Conservation (phyloP, 2,888 invertebrate species). For the Napeogenes sylphis region DNA sequence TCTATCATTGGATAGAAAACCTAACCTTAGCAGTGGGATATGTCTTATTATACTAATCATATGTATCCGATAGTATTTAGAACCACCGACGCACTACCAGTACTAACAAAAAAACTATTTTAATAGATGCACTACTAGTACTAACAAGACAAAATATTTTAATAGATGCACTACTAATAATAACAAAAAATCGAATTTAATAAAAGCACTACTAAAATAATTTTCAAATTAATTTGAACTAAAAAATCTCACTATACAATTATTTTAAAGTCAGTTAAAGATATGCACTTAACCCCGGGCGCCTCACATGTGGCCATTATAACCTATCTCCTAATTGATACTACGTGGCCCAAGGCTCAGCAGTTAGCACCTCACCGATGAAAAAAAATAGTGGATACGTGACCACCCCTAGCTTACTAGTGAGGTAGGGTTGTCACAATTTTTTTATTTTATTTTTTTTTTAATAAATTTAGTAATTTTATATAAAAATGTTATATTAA, state of each 20-base stretch:
- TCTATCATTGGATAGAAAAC: too few species aligned
- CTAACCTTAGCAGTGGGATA: too few species aligned
- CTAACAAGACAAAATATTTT: too few species aligned
- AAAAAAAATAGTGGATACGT: slow-evolving; percentile 34
- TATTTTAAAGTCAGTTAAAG: slow-evolving; percentile 11
- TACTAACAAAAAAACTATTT: too few species aligned
- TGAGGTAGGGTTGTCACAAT: slow-evolving; percentile 19
- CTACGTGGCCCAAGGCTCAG: slow-evolving; percentile 43
- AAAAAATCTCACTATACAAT: background rate
- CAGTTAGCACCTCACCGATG: slow-evolving; percentile 63
- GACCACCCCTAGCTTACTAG: slow-evolving; percentile 32
- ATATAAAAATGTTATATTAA: too few species aligned
- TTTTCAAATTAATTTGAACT: background rate
- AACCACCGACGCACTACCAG: too few species aligned
- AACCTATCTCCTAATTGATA: slow-evolving; percentile 53
- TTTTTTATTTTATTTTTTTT: too few species aligned
- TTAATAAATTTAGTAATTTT: background rate
- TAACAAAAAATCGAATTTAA: too few species aligned
- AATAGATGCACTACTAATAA: too few species aligned
- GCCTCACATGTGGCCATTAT: slow-evolving; percentile 64
- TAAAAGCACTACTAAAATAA: background rate
- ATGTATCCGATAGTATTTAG: too few species aligned
- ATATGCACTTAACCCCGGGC: slow-evolving; percentile 46
- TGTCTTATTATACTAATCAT: too few species aligned
- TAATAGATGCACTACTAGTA: too few species aligned